These are phyloP conservation scores for Cyanoderma ruficeps DNA, from an alignment of 2,113 vertebrate genomes.

Conservation along the genomic window DNA sequence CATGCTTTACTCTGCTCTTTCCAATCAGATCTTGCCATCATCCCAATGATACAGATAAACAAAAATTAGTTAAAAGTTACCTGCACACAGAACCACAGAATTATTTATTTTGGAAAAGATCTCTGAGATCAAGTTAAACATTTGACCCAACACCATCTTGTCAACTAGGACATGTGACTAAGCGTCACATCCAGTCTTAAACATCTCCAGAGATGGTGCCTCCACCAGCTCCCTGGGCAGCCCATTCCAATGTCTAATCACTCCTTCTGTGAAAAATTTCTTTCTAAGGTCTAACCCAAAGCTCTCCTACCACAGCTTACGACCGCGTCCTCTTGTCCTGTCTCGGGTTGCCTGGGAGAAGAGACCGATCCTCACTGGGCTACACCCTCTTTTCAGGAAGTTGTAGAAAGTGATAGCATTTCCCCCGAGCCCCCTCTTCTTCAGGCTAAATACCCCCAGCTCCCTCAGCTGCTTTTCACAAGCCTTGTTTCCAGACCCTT, in stretches of 20 bases:
- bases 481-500: background rate
- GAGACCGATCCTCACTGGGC: fast-evolving
- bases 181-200: background rate
- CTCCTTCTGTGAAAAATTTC: background rate
- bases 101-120: background rate
- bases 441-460: background rate
- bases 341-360: fast-evolving
- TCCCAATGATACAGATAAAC: background rate
- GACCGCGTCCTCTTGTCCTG: background rate
- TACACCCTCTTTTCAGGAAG: background rate
- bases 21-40: background rate
- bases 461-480: background rate
- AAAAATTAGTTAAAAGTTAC: background rate
- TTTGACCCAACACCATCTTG: background rate
- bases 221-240: background rate
- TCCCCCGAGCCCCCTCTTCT: background rate
- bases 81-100: background rate
- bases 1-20: background rate
- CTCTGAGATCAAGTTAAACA: background rate
- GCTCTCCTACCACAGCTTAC: background rate
- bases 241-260: background rate
- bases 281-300: background rate
- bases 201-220: background rate
- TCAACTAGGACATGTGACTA: background rate
- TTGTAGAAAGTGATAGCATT: fast-evolving